Base-by-base conservation (phyloP, 2,113 vertebrate genomes). In the Stomatorhinus ivindoensis region DNA sequence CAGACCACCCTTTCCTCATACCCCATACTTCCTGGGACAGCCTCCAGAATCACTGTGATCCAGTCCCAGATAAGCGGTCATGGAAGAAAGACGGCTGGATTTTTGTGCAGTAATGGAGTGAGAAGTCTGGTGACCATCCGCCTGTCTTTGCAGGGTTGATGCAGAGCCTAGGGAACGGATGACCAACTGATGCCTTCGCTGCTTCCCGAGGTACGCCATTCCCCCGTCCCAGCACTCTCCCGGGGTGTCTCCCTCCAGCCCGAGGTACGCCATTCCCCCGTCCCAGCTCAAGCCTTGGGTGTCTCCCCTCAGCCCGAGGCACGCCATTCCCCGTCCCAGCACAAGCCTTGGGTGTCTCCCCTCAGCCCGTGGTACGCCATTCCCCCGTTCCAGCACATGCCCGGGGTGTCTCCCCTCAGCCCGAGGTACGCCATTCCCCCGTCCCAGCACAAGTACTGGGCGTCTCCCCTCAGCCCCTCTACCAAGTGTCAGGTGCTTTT, bases 111-210 rank as follows among this genome's bases (percentile, higher is more conserved):
- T 19, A 80, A 80, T 80, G 35, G 35, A 80, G 73, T 80, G 35
- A 17, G 35, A 19, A 11, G 3, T 84, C 2, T 0, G 46, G 27
- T 51, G 6, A 50, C 85, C 39, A 5, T 35, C 4, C 1, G 50
- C n/a, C 31, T 48, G 19, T 86, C 9, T 86, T 47, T 55, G 50
- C 35, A 87, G 85, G 85, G 50, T 53, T 53, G 85, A 51, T 53
- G 47, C 47, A 35, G 85, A 87, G 50, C 47, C 85, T 21, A 17
- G 17, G 47, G 85, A n/a, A 87, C 85, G 85, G 85, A 87, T 87
- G 85, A 87, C 11, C 2, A 35, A 87, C 85, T 87, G 85, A 87
- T 55, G 50, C 85, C 50, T 53, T 87, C 13, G 50, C 50, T 1
- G 13, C 19, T 87, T 55, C 50, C 44, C n/a, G 21, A 86, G 50